Conservation (phyloP, 2,113 vertebrate genomes). For the Mirounga angustirostris region DNA sequence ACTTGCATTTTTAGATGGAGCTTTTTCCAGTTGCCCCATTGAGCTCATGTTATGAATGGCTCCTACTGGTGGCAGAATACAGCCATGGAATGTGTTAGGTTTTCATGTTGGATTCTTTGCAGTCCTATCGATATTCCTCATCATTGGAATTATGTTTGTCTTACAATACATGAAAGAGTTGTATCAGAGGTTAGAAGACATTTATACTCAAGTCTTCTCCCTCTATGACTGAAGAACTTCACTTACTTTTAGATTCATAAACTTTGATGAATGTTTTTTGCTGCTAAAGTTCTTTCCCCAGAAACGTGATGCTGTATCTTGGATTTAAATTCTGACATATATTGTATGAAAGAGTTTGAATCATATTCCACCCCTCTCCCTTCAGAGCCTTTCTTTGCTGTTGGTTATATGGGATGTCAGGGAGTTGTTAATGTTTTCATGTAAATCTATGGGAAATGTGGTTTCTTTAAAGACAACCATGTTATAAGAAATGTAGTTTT, state of each 20-base stretch:
- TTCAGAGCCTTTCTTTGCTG: not conserved
- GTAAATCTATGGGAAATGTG: not conserved
- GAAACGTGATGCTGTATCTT: not conserved
- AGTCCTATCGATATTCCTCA: not conserved
- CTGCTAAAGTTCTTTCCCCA: not conserved
- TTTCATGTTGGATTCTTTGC: not conserved
- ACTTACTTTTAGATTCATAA: not conserved
- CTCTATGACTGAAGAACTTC: not conserved
- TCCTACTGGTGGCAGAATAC: not conserved
- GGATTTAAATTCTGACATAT: not conserved
- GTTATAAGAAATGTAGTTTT: not conserved
- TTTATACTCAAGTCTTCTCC: not conserved
- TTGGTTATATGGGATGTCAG: not conserved
- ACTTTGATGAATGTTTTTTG: not conserved
- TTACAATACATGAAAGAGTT: not conserved
- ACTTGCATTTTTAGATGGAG: not conserved
- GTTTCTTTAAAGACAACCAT: constrained; percentile 22
- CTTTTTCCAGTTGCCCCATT: not conserved
- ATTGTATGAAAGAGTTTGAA: not conserved
- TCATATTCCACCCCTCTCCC: not conserved
- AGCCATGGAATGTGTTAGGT: not conserved
- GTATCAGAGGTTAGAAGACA: not conserved
- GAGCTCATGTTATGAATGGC: not conserved
- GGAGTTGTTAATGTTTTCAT: not conserved
- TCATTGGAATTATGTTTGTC: not conserved